These are phyloP conservation scores for Halcyon badia DNA, from an alignment of 2,797 vertebrate species.

Conservation along the genomic window DNA sequence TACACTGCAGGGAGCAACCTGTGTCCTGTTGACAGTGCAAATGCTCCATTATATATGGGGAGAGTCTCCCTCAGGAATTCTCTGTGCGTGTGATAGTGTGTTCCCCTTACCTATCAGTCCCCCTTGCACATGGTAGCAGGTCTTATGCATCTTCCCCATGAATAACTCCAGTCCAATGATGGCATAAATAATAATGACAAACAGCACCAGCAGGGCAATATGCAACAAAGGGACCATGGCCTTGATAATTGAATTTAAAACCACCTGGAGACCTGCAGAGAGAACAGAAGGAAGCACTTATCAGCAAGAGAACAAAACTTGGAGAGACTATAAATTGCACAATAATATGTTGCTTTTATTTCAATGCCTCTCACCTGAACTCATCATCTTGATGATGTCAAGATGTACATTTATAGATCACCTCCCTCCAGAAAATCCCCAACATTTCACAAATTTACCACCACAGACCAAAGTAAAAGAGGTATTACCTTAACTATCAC, in stretches of 20 bases:
- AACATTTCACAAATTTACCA: neutral
- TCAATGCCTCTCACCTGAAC: neutral
- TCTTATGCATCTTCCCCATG: slow-evolving; percentile 99
- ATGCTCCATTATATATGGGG: rapidly evolving
- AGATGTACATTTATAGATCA: neutral
- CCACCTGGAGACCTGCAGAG: slow-evolving; percentile 94
- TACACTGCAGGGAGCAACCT: neutral
- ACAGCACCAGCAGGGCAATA: slow-evolving; percentile 97
- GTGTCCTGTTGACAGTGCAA: neutral
- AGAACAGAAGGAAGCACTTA: slow-evolving; percentile 41
- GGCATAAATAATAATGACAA: slow-evolving; percentile 99
- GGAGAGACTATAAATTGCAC: neutral
- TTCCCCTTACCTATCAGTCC: slow-evolving; percentile 80
- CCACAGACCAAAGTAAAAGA: neutral
- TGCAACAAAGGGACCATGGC: slow-evolving; percentile 99
- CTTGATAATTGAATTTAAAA: slow-evolving; percentile 99
- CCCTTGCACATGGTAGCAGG: slow-evolving; percentile 85
- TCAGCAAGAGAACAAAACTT: neutral
- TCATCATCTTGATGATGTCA: neutral
- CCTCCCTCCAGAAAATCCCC: neutral
- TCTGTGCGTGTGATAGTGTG: rapidly evolving
- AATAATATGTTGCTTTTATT: neutral
- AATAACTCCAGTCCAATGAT: slow-evolving; percentile 99
- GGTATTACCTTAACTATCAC: neutral
- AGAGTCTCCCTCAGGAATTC: neutral